Evolutionary conservation across 2,113 vertebrate genomes (phyloP).

Genomic region (Gorsachius goisagi): DNA sequence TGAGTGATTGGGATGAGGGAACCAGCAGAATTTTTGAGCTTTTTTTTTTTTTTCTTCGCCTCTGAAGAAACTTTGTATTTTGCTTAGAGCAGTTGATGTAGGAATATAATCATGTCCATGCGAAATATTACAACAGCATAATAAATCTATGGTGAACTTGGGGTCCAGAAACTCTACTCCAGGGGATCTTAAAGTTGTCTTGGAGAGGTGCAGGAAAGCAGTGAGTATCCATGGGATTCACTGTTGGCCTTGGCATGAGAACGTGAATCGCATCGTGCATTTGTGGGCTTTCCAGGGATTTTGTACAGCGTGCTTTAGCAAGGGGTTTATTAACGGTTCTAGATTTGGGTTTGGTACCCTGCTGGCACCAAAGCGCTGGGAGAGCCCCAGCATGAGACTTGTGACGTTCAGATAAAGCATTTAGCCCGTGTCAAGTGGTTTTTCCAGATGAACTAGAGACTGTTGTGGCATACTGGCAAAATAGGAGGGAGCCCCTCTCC

Average conservation of each 20-base stretch:
- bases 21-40: not conserved
- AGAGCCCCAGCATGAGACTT: not conserved
- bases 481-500: not conserved
- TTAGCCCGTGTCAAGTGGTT: fast-evolving
- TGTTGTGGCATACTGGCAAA: not conserved
- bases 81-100: not conserved
- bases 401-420: not conserved
- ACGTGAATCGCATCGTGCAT: not conserved
- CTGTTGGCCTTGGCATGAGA: not conserved
- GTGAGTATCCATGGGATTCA: not conserved
- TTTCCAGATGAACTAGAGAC: not conserved
- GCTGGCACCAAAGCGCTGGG: not conserved
- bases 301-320: fast-evolving
- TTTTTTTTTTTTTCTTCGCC: not conserved
- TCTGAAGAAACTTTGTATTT: not conserved
- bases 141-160: not conserved
- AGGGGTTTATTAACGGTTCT: not conserved
- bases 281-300: not conserved
- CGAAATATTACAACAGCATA: not conserved
- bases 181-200: not conserved
- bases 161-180: not conserved
- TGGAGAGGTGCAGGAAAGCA: not conserved
- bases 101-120: not conserved
- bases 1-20: not conserved
- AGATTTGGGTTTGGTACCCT: not conserved